A percentile compares a stretch with the other conserved stretches of the same genome.
These are phyloP conservation scores for Trialeurodes vaporariorum DNA, from an alignment of 1,140 invertebrate species.

Conservation along the genomic window DNA sequence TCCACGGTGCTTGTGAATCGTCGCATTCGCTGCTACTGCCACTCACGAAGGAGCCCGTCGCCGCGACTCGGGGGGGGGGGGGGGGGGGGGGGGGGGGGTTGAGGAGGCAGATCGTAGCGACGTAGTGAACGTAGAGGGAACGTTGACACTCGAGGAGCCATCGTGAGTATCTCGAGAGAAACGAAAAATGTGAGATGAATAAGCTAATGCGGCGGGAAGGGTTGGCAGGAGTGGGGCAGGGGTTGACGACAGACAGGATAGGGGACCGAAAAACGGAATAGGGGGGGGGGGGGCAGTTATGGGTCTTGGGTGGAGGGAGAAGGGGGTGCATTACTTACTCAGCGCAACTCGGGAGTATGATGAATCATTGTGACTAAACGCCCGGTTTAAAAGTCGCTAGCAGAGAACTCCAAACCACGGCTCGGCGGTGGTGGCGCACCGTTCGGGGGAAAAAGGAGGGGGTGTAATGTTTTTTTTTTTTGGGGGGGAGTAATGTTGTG, in stretches of 20 bases:
- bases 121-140: no score
- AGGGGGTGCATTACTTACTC: not conserved
- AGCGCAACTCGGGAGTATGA: slow-evolving; percentile 16
- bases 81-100: no score
- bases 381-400: not conserved
- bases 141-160: not conserved
- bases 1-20: no score
- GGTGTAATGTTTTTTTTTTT: no score
- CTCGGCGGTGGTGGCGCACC: no score
- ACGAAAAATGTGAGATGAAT: not conserved
- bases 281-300: slow-evolving; percentile 15
- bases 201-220: slow-evolving; percentile 2
- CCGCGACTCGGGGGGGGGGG: no score
- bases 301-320: not conserved
- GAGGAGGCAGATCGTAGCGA: no score
- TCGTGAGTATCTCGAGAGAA: not conserved
- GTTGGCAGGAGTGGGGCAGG: not conserved
- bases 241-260: slow-evolving; percentile 8
- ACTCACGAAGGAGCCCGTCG: no score
- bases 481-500: no score
- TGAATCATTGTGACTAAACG: not conserved
- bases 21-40: no score
- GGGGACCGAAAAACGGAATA: slow-evolving; percentile 16
- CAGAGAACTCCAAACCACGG: no score
- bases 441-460: no score